Base-by-base conservation (phyloP, 2,113 vertebrate species). In the Phainopepla nitens region DNA sequence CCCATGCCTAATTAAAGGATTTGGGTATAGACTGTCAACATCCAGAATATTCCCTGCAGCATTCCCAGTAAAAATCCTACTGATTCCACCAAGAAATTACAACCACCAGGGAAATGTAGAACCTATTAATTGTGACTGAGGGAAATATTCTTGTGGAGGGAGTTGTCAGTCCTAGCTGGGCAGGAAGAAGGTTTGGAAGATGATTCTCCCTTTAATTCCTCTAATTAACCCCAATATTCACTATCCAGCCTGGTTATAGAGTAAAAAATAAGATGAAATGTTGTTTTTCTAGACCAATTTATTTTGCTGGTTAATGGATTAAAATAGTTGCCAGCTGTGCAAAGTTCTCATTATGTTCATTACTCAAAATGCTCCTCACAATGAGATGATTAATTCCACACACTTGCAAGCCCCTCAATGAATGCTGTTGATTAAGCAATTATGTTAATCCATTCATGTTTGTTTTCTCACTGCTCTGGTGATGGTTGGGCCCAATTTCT, bases 271-370 rank as follows among this genome's bases (percentile, higher is more conserved):
- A 92, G 93, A 90, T 8, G 80, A 98, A 97, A 90, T 66, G 81
- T 61, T 98, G 97, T 98, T 98, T 98, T 98, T 95, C 96, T 78
- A 96, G 92, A 68, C 29, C 82, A 98, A 98, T 98, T 98, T 99
- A 98, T 99, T 99, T 99, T 98, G 97, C 97, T 97, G 98, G 98
- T 98, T 99, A 99, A 99, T 98, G 97, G 97, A 97, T 95, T 97
- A 95, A 99, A 99, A 99, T 98, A 97, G 98, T 97, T 99, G 94
- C 98, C 98, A 99, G 98, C 98, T 99, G 99, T 98, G 96, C 96
- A 95, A 98, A 97, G 98, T 98, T 98, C 98, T 98, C 98, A 97
- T 98, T 98, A 93, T 97, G 89, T 88, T 98, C 82, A 97, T 98
- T 98, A 98, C 97, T 97, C 98, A 97, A 98, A 98, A 98, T 98